Evolutionary conservation across 1,140 invertebrate genomes (phyloP), one percentile per base, ranked within the genome.

Genomic region (Dreissena polymorpha): DNA sequence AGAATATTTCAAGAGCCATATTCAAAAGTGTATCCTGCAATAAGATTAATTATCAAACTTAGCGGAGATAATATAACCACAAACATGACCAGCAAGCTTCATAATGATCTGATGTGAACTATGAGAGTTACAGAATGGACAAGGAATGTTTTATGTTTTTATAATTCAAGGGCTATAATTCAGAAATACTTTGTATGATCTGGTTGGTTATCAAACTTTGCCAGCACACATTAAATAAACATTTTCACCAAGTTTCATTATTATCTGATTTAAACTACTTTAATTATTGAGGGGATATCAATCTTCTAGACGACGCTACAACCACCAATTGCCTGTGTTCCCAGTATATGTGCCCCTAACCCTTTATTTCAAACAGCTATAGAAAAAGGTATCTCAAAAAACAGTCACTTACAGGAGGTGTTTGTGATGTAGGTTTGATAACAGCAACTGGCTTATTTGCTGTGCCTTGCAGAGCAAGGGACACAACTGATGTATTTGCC

Each of bases 351-450:
- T 68, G 0, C 29, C 16, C 25, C 25, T n/a, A 12, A 5, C 6
- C 5, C 21, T 21, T 18, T 21, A 1, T 27, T 21, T 6, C 6
- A 68, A 29, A 25, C 21, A 25, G 18, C 2, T n/a, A 14, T 21
- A 68, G 0, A 0, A 68, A 21, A 68, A 21, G 29, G 29, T 2
- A 21, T 21, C 21, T 25, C 16, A 68, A 16, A 68, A 25, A 5
- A 68, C 13, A 68, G 21, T 12, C n/a, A 70, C 51, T 65, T 63
- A 49, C 64, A 21, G 75, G 16, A n/a, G 14, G 14, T 63, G 55
- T 18, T 27, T 55, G 57, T 14, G 80, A n/a, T 67, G 71, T 83
- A 8, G 80, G 80, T 69, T 83, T 83, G 13, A 83, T 83, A 10
- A 83, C 51, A 25, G 80, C 80, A 23, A 83, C 72, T 55, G 80